These are phyloP conservation scores for Rhizomys pruinosus DNA, from an alignment of 2,113 vertebrate species.

Conservation along the genomic window DNA sequence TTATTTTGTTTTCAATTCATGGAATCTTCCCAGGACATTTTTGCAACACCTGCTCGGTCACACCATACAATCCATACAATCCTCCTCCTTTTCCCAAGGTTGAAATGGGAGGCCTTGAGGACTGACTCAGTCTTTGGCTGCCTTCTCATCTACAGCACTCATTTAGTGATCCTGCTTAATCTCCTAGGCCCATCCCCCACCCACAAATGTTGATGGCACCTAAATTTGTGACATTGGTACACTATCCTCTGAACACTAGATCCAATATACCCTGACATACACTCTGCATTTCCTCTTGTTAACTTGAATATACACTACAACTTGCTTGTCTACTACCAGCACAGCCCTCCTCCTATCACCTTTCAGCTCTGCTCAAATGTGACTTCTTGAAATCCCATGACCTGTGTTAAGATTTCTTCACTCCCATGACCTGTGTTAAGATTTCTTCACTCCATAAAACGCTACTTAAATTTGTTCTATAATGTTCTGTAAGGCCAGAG, in stretches of 20 bases:
- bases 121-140: background rate
- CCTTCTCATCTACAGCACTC: background rate
- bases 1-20: background rate
- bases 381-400: background rate
- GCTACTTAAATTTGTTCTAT: constrained; percentile 24
- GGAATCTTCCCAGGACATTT: background rate
- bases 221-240: background rate
- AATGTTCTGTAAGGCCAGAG: background rate
- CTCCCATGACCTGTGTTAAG: background rate
- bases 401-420: too few relatives aligned
- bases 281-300: background rate
- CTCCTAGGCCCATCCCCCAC: too few relatives aligned
- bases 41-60: background rate
- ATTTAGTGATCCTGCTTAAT: background rate
- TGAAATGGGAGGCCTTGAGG: background rate
- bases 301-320: background rate
- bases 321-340: background rate
- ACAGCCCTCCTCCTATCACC: background rate
- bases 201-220: background rate
- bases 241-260: background rate
- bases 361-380: background rate
- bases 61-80: background rate
- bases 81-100: background rate
- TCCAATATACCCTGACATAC: background rate
- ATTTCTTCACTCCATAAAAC: background rate